Evolutionary conservation across 2,797 vertebrate genomes (phyloP).

Genomic region (Enteromius treurensis): DNA sequence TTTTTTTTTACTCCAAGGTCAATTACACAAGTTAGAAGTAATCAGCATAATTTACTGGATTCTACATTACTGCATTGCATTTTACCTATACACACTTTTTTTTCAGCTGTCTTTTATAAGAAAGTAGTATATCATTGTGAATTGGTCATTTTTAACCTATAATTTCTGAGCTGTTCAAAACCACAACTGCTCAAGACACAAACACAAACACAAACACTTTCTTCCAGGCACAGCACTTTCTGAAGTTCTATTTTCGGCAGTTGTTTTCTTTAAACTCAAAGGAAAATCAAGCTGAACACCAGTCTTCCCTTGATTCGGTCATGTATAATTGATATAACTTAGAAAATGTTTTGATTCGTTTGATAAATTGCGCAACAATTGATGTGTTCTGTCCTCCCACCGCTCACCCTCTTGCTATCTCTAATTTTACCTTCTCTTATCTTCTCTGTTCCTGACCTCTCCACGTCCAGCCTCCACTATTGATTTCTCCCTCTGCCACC

Average conservation of each 20-base stretch:
- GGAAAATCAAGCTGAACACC: slow-evolving; percentile 11
- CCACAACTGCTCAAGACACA: background rate
- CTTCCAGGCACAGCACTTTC: background rate
- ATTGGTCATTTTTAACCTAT: background rate
- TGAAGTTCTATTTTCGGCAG: background rate
- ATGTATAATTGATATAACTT: slow-evolving; percentile 16
- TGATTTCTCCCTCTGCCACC: slow-evolving; percentile 36
- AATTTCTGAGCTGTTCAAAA: background rate
- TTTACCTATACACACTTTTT: background rate
- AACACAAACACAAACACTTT: background rate
- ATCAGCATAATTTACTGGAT: background rate
- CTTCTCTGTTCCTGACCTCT: background rate
- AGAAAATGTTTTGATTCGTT: background rate
- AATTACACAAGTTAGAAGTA: background rate
- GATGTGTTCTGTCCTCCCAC: background rate
- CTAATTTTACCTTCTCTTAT: background rate
- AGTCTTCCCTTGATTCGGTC: background rate
- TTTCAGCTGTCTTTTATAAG: background rate
- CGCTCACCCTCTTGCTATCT: background rate
- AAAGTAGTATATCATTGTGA: background rate
- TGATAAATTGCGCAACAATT: background rate
- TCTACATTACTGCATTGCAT: background rate
- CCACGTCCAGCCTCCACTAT: slow-evolving; percentile 41
- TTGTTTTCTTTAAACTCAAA: slow-evolving; percentile 17
- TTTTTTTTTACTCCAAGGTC: background rate